Evolutionary conservation across 2,113 vertebrate genomes (phyloP).

Genomic region (Onychostruthus taczanowskii): DNA sequence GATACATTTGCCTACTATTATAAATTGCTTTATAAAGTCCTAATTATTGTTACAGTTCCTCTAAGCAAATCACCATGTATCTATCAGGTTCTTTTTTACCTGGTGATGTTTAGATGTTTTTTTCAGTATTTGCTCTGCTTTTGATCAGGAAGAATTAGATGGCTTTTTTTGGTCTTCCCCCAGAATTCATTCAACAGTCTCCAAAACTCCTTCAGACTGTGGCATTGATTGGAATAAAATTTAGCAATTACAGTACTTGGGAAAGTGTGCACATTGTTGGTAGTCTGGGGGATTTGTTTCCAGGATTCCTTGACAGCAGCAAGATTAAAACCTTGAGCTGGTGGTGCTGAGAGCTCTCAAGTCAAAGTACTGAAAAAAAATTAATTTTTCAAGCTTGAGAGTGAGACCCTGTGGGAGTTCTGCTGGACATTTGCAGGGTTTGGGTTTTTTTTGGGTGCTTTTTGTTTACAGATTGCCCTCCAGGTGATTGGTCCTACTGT

Average conservation of each 20-base stretch:
- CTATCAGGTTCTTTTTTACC: neutral
- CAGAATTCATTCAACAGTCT: neutral
- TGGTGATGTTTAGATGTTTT: neutral
- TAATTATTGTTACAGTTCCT: neutral
- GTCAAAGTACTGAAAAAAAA: neutral
- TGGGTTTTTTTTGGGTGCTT: neutral
- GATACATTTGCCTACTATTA: neutral
- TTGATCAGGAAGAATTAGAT: neutral
- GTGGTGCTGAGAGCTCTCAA: neutral
- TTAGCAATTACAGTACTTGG: neutral
- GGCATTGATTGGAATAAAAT: neutral
- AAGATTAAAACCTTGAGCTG: neutral
- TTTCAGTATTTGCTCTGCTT: neutral
- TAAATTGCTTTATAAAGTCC: neutral
- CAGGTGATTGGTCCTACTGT: neutral
- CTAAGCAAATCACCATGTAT: neutral
- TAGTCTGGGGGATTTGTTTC: neutral
- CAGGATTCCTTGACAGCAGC: neutral
- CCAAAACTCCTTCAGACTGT: neutral
- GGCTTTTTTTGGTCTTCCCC: neutral
- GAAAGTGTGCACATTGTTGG: neutral
- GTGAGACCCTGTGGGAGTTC: neutral
- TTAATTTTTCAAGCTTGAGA: neutral
- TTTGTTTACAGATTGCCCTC: neutral
- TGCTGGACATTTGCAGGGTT: neutral